phyloP scores from a whole-genome alignment of 2,113 vertebrate species.

The Microcebus griseorufus region DNA sequence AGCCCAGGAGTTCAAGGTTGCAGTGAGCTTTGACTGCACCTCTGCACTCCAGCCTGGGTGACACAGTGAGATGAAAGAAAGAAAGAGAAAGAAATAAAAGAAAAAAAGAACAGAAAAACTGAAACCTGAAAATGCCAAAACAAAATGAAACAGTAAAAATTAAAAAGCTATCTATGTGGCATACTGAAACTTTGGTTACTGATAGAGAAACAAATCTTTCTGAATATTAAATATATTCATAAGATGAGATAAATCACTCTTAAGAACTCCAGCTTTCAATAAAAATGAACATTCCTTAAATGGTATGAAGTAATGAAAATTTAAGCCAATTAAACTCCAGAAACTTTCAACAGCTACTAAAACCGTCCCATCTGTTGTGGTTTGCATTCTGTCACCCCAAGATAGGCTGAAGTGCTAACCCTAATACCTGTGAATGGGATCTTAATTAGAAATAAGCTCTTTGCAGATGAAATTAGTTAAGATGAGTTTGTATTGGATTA shows the following conservation, averaged over 20 bases:
- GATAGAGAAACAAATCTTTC: neutral
- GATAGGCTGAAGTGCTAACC: neutral
- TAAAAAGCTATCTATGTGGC: neutral
- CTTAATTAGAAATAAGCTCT: neutral
- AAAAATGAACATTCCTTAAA: conserved; percentile 5
- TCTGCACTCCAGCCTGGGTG: too few relatives aligned
- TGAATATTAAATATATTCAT: neutral
- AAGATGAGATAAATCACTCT: neutral
- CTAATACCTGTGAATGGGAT: neutral
- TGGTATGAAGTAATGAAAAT: neutral
- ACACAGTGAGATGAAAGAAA: too few relatives aligned
- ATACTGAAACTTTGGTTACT: neutral
- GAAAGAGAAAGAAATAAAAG: neutral
- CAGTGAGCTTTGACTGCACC: too few relatives aligned
- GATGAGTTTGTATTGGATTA: neutral
- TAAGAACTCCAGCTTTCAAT: neutral
- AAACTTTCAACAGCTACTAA: conserved; percentile 14
- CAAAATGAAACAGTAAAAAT: neutral
- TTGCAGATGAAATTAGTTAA: neutral
- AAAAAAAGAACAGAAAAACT: neutral
- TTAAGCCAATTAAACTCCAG: neutral
- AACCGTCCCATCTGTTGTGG: neutral
- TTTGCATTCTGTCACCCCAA: neutral
- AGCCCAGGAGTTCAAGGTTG: neutral
- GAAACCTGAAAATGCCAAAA: neutral